Evolutionary conservation across 2,113 vertebrate species (phyloP), one percentile per base, ranked within the genome.

Genomic region (Rhodinocichla rosea): DNA sequence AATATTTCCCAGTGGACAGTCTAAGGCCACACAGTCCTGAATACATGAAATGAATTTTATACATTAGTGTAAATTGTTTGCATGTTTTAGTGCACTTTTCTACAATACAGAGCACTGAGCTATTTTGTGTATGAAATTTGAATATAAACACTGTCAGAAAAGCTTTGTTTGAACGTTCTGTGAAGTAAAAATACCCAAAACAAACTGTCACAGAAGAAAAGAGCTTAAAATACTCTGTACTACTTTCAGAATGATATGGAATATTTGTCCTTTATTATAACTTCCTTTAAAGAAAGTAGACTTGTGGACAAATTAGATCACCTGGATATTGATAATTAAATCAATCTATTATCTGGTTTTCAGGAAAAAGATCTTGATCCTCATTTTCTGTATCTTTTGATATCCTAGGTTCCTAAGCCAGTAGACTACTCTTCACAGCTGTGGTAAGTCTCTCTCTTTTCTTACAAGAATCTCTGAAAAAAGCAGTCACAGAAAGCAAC

Each of bases 361-460:
- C 13, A 33, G 22, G 10, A 93, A 92, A 93, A 93, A 47, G 11
- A 11, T 27, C 62, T 85, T 91, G 91, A 92, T 96, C 75, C 49
- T 94, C n/a, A 52, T 96, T 97, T 62, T 95, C 10, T 90, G 82
- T 89, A 42, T 94, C 52, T 97, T 92, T 85, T 97, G 30, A 32
- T 80, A 32, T 81, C 39, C 52, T 98, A 99, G 99, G 99, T 99
- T 45, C 99, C 99, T 50, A 99, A 99, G 94, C 99, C 99, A 52
- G 98, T 99, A 39, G 99, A 99, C 97, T 99, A 99, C 97, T 99
- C 99, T 92, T 98, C 98, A 59, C 99, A 99, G 15, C 96, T 98
- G 8, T 99, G 99, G 99, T 99, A 98, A 92, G 99, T 98, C 85
- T 98, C 85, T 88, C 52, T 91, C 64, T 32, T 76, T 17, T 67